Conservation (phyloP, 2,113 vertebrate genomes). For the Phalacrocorax brasilianus region DNA sequence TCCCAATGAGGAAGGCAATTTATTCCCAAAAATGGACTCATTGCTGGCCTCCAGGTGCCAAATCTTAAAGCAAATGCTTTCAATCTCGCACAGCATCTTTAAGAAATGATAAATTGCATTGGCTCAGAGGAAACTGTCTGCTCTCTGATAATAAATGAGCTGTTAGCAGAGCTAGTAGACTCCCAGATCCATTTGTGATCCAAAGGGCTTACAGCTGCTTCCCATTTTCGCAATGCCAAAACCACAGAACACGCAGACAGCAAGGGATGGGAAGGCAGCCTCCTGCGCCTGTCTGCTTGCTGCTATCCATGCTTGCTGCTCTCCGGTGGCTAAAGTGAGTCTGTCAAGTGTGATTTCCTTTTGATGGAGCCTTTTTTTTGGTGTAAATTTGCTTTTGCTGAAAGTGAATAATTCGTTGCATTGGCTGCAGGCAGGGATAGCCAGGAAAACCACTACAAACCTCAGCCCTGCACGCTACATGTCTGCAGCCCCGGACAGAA, state of each 20-base stretch:
- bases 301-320: conserved; percentile 31
- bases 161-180: conserved; percentile 59
- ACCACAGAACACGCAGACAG: neutral
- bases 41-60: neutral
- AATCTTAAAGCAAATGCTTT: conserved; percentile 25
- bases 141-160: conserved; percentile 63
- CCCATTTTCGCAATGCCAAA: conserved; percentile 48
- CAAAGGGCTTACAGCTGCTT: conserved; percentile 69
- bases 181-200: conserved; percentile 60
- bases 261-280: neutral
- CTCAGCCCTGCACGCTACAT: neutral
- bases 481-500: neutral
- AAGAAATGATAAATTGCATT: conserved; percentile 50
- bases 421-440: neutral
- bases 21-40: neutral
- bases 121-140: conserved; percentile 18
- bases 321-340: conserved; percentile 16
- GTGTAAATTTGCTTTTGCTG: neutral
- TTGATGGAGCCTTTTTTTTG: neutral
- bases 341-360: neutral
- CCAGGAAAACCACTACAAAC: neutral
- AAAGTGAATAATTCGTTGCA: neutral
- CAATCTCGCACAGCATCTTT: conserved; percentile 23
- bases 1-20: neutral
- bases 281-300: neutral